Base-by-base conservation (phyloP, 2,888 invertebrate genomes). In the Boloria euphrosyne region DNA sequence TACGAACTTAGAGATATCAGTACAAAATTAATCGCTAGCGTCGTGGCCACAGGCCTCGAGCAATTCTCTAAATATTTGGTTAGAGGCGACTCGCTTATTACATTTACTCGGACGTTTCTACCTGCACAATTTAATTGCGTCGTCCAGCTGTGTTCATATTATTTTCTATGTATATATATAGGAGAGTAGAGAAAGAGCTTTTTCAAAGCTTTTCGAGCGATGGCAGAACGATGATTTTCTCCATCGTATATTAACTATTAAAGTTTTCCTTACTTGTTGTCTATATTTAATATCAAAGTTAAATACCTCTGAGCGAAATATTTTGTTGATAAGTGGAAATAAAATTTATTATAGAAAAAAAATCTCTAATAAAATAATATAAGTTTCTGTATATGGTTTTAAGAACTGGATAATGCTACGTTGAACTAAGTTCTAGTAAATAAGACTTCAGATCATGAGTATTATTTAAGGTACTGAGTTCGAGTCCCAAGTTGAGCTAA, bases 41-140 rank as follows among this genome's bases (percentile, higher is more conserved):
- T 70, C 73, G 74, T 75, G 77, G 76, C 80, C 80, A 71, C 77
- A 72, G 70, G 76, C 80, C 80, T 71, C 77, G 73, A 70, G 68
- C 72, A 73, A 76, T 75, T 78, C 77, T 81, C 83, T 80, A 88
- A 89, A 88, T 86, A 87, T 89, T 89, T 88, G 85, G 84, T 83
- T 75, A 78, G 78, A 76, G 79, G 81, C 78, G 76, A 83, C 80
- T 80, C 86, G 83, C 83, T 87, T 88, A 89, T 89, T 89, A 86
- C 87, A 84, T 90, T 89, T 84, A 76, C 84, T 85, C 80, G 82
- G 84, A 81, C 81, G 73, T 74, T 75, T 75, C 78, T 78, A 82
- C 85, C 82, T 80, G 82, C 79, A 80, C 85, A 89, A 89, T 89
- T 87, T 85, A 90, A 90, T 90, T 90, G 85, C 85, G 70, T 79